phyloP scores from a whole-genome alignment of 2,113 vertebrate genomes.

The Carlito syrichta region DNA sequence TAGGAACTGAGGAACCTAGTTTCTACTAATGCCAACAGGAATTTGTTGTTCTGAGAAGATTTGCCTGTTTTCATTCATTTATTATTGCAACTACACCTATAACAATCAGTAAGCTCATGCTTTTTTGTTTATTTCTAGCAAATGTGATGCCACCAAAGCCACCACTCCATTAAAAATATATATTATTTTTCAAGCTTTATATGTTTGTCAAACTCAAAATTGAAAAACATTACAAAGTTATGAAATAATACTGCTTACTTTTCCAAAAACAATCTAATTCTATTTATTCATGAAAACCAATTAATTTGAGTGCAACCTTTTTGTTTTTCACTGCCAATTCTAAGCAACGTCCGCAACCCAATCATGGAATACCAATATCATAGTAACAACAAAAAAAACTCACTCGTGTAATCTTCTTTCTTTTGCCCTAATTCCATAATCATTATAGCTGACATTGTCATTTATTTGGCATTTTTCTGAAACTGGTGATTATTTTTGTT shows the following conservation, averaged over 20 bases:
- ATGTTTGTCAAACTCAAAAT: background rate
- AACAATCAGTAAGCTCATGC: background rate
- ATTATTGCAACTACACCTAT: background rate
- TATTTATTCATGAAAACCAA: conserved; percentile 33
- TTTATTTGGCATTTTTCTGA: conserved; percentile 68
- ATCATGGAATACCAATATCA: background rate
- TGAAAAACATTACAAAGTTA: background rate
- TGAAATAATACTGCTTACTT: background rate
- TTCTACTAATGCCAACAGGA: background rate
- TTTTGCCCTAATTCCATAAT: conserved; percentile 72
- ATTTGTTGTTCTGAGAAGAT: background rate
- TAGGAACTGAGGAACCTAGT: background rate
- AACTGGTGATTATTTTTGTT: conserved; percentile 71
- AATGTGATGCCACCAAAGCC: background rate
- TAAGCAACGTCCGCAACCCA: background rate
- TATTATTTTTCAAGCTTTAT: background rate
- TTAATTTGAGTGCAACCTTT: background rate
- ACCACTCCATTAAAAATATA: background rate
- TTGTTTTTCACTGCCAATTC: background rate
- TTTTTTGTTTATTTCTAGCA: background rate
- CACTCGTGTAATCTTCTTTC: background rate
- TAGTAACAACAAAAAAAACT: background rate
- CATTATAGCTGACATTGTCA: conserved; percentile 68
- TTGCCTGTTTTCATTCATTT: background rate
- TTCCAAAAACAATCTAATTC: background rate